Evolutionary conservation across 1,140 invertebrate species (phyloP).

Genomic region (Caligus rogercresseyi): DNA sequence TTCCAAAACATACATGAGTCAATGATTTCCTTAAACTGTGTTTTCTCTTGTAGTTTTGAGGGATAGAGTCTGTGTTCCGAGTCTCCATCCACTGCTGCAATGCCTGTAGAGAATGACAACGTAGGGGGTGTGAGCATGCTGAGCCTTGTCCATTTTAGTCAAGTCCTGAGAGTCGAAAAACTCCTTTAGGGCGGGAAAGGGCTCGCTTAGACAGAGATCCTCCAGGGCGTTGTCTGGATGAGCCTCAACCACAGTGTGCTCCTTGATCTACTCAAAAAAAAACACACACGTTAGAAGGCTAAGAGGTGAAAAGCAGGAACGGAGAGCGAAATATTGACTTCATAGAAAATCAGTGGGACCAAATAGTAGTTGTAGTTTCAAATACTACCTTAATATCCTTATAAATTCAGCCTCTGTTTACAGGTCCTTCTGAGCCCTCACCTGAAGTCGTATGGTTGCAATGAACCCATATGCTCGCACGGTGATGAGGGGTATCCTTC

Average conservation of each 20-base stretch:
- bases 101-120: constrained; percentile 62
- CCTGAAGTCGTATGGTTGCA: constrained; percentile 71
- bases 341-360: too few relatives aligned
- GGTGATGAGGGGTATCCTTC: constrained; percentile 63
- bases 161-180: constrained; percentile 58
- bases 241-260: constrained; percentile 79
- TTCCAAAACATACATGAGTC: constrained; percentile 40
- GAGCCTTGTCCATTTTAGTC: constrained; percentile 53
- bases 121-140: constrained; percentile 82
- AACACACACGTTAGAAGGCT: too few relatives aligned
- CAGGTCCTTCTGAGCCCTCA: constrained; percentile 27
- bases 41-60: constrained; percentile 67
- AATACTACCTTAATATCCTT: too few relatives aligned
- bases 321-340: too few relatives aligned
- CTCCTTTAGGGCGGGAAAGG: constrained; percentile 55
- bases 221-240: constrained; percentile 78
- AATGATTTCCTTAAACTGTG: constrained; percentile 55
- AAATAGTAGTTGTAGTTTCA: too few relatives aligned
- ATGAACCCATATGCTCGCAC: constrained; percentile 79
- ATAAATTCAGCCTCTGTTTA: not conserved
- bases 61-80: constrained; percentile 41
- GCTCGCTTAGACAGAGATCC: constrained; percentile 68
- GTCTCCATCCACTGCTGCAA: constrained; percentile 50
- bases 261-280: constrained; percentile 28
- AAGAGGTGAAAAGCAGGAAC: too few relatives aligned